phyloP scores from a whole-genome alignment of 2,797 vertebrate species.

The Allobates femoralis region DNA sequence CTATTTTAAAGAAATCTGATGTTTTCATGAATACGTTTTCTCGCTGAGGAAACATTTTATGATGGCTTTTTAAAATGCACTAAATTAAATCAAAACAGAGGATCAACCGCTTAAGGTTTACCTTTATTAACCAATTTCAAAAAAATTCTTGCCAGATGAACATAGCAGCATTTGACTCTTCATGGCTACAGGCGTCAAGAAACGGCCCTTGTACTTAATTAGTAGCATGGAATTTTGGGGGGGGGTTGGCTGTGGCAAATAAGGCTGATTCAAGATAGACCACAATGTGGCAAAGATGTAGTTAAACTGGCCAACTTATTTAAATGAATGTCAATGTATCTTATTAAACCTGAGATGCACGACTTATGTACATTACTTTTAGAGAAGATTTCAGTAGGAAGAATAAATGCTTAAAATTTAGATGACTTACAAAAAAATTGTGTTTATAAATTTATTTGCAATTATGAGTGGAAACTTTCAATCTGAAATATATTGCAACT shows the following conservation, averaged over 20 bases:
- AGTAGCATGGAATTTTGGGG: not conserved
- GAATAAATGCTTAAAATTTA: not conserved
- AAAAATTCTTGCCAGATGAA: too few relatives aligned
- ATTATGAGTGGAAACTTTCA: not conserved
- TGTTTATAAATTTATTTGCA: not conserved
- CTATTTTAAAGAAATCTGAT: too few relatives aligned
- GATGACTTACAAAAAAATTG: not conserved
- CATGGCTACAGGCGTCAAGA: too few relatives aligned
- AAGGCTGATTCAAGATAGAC: not conserved
- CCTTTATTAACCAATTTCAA: too few relatives aligned
- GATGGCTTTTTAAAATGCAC: too few relatives aligned
- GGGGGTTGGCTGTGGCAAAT: not conserved
- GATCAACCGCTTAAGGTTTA: too few relatives aligned
- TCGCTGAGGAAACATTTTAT: too few relatives aligned
- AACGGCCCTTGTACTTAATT: too few relatives aligned
- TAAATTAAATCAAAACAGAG: too few relatives aligned
- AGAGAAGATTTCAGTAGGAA: not conserved
- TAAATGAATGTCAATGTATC: not conserved
- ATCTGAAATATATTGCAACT: not conserved
- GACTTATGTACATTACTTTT: not conserved
- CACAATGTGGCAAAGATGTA: not conserved
- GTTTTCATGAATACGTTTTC: too few relatives aligned
- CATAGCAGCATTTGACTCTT: too few relatives aligned
- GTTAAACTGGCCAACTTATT: not conserved
- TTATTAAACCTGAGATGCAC: not conserved